Conservation (phyloP, 2,113 vertebrate species). For the Suncus etruscus region DNA sequence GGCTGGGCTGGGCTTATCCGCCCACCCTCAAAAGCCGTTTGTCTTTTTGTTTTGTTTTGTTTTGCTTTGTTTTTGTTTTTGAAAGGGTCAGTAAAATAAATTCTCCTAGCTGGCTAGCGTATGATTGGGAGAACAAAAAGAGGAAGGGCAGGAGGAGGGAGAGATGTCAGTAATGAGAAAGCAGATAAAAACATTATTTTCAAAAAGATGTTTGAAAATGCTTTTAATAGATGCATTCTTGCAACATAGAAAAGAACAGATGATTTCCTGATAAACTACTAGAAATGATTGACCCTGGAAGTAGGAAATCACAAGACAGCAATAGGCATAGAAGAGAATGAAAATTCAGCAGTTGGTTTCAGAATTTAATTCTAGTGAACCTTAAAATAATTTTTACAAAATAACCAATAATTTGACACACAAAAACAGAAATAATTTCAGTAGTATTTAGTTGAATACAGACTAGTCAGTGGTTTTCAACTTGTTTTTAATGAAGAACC, state of each 20-base stretch:
- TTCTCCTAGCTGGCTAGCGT: background rate
- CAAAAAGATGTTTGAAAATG: background rate
- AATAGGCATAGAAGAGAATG: background rate
- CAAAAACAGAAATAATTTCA: background rate
- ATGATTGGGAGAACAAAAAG: background rate
- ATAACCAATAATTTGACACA: too few species aligned
- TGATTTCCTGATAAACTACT: constrained; percentile 24
- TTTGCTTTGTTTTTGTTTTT: background rate
- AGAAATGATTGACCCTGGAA: constrained; percentile 7
- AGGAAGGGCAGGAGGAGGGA: background rate
- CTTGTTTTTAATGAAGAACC: constrained; percentile 8
- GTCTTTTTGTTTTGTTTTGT: background rate
- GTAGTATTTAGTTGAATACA: background rate
- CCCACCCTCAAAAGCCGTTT: background rate
- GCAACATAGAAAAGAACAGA: background rate
- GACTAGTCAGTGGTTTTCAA: background rate
- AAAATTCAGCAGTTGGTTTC: background rate
- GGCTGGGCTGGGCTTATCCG: background rate
- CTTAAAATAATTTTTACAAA: background rate
- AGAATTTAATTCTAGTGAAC: constrained; percentile 3
- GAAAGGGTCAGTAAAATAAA: constrained; percentile 13
- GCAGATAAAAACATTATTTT: background rate
- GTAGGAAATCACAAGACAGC: constrained; percentile 15
- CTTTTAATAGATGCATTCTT: background rate
- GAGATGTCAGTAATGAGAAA: background rate